Evolutionary conservation across 2,888 invertebrate species (phyloP).

Genomic region (Augiades crinisus): DNA sequence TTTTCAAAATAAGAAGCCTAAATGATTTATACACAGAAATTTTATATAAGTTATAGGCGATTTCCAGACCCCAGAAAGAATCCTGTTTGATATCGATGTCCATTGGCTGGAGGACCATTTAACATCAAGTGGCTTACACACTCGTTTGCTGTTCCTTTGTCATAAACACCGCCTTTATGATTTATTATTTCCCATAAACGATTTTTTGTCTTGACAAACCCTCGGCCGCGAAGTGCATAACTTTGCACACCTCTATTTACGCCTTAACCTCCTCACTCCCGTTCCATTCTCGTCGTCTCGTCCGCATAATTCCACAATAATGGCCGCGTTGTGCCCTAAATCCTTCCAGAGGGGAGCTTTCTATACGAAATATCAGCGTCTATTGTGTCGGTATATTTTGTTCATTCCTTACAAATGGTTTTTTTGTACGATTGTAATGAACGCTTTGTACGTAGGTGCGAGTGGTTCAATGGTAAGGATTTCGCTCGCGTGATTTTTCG

Average conservation of each 20-base stretch:
- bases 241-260: slow-evolving; percentile 53
- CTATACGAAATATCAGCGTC: slow-evolving; percentile 72
- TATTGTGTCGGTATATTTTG: slow-evolving; percentile 71
- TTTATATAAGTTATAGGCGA: too few species aligned
- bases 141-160: too few species aligned
- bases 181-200: slow-evolving; percentile 38
- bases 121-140: too few species aligned
- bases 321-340: slow-evolving; percentile 63
- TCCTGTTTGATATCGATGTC: too few species aligned
- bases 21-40: too few species aligned
- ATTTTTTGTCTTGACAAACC: slow-evolving; percentile 45
- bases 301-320: slow-evolving; percentile 70
- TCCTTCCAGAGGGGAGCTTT: slow-evolving; percentile 67
- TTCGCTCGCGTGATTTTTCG: slow-evolving; percentile 49
- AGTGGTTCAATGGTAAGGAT: slow-evolving; percentile 53
- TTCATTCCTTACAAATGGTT: slow-evolving; percentile 65
- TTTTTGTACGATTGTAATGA: slow-evolving; percentile 74
- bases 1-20: too few species aligned
- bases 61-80: too few species aligned
- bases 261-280: slow-evolving; percentile 66
- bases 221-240: slow-evolving; percentile 54
- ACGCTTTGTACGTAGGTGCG: slow-evolving; percentile 75
- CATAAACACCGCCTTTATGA: too few species aligned
- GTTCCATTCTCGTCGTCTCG: slow-evolving; percentile 72
- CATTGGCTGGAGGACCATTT: too few species aligned